Conservation (phyloP, 2,797 vertebrate genomes). For the Lepus oiostolus region DNA sequence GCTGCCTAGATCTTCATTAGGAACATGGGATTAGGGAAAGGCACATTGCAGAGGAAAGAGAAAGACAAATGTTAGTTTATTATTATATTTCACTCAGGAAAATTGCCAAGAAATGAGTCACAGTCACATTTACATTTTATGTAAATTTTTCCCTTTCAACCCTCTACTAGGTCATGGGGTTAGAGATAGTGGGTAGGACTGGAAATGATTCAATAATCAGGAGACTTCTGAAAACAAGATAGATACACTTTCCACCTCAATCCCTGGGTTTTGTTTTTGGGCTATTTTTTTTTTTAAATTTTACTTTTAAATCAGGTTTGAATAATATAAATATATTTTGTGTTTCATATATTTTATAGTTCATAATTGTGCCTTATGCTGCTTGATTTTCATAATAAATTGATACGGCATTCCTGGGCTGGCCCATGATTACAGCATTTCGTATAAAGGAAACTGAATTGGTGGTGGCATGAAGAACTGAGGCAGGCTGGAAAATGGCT, state of each 20-base stretch:
- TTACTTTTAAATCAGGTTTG: not conserved
- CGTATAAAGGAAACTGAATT: not conserved
- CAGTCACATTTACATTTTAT: conserved; percentile 24
- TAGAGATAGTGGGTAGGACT: not conserved
- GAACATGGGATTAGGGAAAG: not conserved
- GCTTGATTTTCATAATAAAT: not conserved
- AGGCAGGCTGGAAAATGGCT: not conserved
- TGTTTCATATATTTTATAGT: not conserved
- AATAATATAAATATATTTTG: not conserved
- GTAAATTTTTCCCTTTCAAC: not conserved
- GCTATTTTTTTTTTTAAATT: not conserved
- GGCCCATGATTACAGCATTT: not conserved
- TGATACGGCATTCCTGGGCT: not conserved
- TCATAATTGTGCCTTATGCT: not conserved
- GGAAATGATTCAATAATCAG: conserved; percentile 20
- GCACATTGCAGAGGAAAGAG: not conserved
- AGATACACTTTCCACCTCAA: not conserved
- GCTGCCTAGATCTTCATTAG: not conserved
- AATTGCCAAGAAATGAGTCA: conserved; percentile 40
- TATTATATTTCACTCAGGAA: conserved; percentile 30
- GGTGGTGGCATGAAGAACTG: not conserved
- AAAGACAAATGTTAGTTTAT: conserved; percentile 14
- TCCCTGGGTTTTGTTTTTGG: not conserved
- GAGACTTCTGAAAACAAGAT: not conserved
- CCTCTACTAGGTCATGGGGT: not conserved